A percentile compares a stretch with the other conserved stretches of the same genome.
These are phyloP conservation scores for Xiphias gladius DNA, from an alignment of 2,113 vertebrate species.

Conservation along the genomic window DNA sequence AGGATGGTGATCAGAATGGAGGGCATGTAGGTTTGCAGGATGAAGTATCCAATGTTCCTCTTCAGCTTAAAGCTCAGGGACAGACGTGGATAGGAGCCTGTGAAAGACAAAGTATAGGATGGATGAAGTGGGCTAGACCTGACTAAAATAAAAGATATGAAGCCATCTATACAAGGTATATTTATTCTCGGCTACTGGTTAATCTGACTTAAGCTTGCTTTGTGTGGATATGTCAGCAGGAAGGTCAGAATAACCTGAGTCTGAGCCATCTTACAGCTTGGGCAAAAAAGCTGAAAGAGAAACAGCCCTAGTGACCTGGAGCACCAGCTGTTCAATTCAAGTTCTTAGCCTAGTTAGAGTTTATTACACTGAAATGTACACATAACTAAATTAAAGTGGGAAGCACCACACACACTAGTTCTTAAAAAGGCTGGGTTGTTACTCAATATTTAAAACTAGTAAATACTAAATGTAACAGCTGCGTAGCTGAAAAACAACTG, in stretches of 20 bases:
- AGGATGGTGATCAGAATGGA: constrained; percentile 69
- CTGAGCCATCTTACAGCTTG: not conserved
- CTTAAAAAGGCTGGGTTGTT: too few species aligned
- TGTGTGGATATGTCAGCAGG: not conserved
- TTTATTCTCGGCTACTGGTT: not conserved
- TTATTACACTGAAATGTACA: too few species aligned
- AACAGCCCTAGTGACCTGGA: too few species aligned
- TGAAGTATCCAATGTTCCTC: constrained; percentile 71
- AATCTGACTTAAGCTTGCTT: not conserved
- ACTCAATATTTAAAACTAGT: too few species aligned
- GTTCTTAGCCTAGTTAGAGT: too few species aligned
- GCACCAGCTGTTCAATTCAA: too few species aligned
- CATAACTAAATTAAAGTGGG: too few species aligned
- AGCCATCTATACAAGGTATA: not conserved
- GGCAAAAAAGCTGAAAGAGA: too few species aligned
- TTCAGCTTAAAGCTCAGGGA: constrained; percentile 81
- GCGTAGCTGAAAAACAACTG: too few species aligned
- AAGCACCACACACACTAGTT: not conserved
- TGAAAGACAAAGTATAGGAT: constrained; percentile 41
- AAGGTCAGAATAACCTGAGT: not conserved
- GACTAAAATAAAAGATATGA: not conserved
- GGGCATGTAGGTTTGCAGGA: constrained; percentile 70
- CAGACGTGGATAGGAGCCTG: constrained; percentile 93
- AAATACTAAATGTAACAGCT: too few species aligned
- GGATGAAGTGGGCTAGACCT: not conserved